Base-by-base conservation (phyloP, 2,113 vertebrate species). In the Triplophysa rosa region DNA sequence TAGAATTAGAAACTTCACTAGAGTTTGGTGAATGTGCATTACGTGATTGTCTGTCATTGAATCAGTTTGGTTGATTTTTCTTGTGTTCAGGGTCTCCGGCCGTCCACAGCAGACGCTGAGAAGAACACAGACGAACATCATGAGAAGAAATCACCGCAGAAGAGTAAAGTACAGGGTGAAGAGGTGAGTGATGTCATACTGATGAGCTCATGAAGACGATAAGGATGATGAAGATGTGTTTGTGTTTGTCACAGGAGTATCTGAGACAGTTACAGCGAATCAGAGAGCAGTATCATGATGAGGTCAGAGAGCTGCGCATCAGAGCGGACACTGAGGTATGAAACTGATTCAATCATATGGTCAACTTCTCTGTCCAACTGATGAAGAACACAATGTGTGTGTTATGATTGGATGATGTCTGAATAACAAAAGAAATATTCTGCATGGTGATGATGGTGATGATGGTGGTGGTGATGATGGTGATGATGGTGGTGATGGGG, bases 241-340 rank as follows among this genome's bases (percentile, higher is more conserved):
- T 47, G 40, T 84, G 70, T 83, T 79, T 84, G 63, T 78, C 24
- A 78, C 61, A 97, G 96, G 94, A 96, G 63, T 97, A 97, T 76
- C 88, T 96, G 80, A 89, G 89, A 78, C 93, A 96, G 82, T 78
- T 98, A 75, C 88, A 94, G 71, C 83, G 90, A 83, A 97, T 98
- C 86, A 91, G 95, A 33, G 92, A 94, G 59, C 93, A 94, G 82
- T 98, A 98, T 88, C 93, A 93, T 11, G 90, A 79, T 4, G 87
- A 95, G 45, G 83, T 95, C 78, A 94, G 90, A 82, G 92, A 89
- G 84, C 92, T 95, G 84, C 94, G 84, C 82, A 87, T 67, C 47
- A 95, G 90, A 90, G 90, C 91, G 61, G 91, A 88, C 52, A 62
- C 83, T 2, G 87, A 97, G 94, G 95, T 96, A 88, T 17, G 9